Conservation (phyloP, 2,888 invertebrate genomes). For the Epirrhoe tristata region DNA sequence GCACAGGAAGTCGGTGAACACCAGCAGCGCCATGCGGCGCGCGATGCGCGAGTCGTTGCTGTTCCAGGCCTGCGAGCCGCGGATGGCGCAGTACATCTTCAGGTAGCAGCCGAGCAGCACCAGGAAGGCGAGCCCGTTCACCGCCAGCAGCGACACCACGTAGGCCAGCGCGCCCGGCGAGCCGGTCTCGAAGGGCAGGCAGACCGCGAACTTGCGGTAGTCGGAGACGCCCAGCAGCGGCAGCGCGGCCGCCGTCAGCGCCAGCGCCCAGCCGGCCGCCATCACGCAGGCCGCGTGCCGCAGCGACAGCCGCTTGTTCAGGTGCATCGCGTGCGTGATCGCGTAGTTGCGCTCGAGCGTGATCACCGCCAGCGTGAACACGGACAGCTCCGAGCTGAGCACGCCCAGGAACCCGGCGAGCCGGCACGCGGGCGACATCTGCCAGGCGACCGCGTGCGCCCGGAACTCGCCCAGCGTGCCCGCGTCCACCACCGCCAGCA, state of each 20-base stretch:
- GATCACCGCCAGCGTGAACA: constrained; percentile 98
- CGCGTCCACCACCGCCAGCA: constrained; percentile 97
- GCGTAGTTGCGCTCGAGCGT: constrained; percentile 98
- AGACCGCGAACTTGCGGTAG: constrained; percentile 98
- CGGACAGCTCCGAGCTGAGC: constrained; percentile 96
- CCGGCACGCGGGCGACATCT: constrained; percentile 96
- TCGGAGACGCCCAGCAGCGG: constrained; percentile 97
- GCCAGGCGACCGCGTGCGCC: constrained; percentile 98
- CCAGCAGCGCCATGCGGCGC: constrained; percentile 97
- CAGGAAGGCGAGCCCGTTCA: constrained; percentile 97
- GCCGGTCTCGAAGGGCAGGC: constrained; percentile 96
- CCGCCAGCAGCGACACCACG: constrained; percentile 94
- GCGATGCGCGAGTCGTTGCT: constrained; percentile 98
- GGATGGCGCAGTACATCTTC: constrained; percentile 98
- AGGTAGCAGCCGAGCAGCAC: constrained; percentile 98
- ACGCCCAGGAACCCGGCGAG: constrained; percentile 98
- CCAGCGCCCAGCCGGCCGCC: constrained; percentile 96
- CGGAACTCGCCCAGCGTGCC: constrained; percentile 98
- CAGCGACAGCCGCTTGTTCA: constrained; percentile 96
- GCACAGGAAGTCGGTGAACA: constrained; percentile 98
- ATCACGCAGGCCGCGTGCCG: constrained; percentile 96
- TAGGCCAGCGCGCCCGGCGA: constrained; percentile 92
- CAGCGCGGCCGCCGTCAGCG: constrained; percentile 93
- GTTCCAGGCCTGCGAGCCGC: constrained; percentile 99
- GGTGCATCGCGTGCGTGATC: constrained; percentile 98